Base-by-base conservation (phyloP, 2,888 invertebrate species). In the Lapara coniferarum region DNA sequence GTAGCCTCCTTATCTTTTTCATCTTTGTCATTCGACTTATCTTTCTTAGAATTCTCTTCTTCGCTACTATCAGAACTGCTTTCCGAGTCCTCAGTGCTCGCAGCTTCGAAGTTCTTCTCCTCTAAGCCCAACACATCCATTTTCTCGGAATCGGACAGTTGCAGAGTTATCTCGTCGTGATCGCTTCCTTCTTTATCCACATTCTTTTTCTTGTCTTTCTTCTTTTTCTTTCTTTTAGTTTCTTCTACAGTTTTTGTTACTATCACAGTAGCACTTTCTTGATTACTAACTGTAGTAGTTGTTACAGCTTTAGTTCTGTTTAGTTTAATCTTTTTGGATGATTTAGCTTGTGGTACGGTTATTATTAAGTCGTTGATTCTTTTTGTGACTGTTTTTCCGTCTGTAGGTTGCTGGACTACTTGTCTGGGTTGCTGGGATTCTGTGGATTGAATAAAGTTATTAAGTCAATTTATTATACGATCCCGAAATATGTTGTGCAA, bases 61-160 rank as follows among this genome's bases (percentile, higher is more conserved):
- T 75, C 74, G 16, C 70, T 74, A 53, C 70, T 72, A 67, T 75
- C 73, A 14, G 76, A 75, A 66, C 75, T 85, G 57, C 76, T 80
- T 30, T 80, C 83, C n/a, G 85, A 82, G 72, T 85, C 83, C 68
- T 82, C 79, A 2, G 84, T 81, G 67, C 83, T 87, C 0, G 67
- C 55, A 14, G 85, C 81, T 10, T 89, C 90, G 68, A 82, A 89
- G 55, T 87, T 83, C 69, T 90, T 91, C 30, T 86, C 81, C 55
- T 91, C 90, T 16, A 92, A 81, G 81, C 94, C 93, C 51, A 94
- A 74, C 10, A 94, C 78, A 82, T 94, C 93, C 90, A 93, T 91
- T 76, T 94, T 93, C 71, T 93, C 93, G 1, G 91, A 83, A 79
- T 94, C 93, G 0, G 94, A 94, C 16, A 93, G 72, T 69, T 95